A percentile compares a stretch with the other conserved stretches of the same genome.
These are phyloP conservation scores for Xenus cinereus DNA, from an alignment of 2,113 vertebrate genomes.

Conservation along the genomic window DNA sequence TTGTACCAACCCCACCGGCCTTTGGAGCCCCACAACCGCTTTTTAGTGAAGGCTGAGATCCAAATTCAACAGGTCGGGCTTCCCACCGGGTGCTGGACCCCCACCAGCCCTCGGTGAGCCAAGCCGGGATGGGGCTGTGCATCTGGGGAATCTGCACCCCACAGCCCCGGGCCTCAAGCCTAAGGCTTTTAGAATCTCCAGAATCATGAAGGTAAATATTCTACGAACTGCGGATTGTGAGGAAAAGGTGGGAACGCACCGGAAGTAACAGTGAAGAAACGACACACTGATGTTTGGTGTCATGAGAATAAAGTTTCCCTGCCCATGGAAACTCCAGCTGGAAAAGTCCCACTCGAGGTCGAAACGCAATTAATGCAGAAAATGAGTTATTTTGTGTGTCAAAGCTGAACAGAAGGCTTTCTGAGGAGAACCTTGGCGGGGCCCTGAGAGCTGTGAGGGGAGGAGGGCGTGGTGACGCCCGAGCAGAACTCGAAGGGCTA, in stretches of 20 bases:
- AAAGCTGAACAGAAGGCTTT: fast-evolving
- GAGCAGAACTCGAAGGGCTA: background rate
- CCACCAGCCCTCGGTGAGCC: fast-evolving
- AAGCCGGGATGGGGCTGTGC: fast-evolving
- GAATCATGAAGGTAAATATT: fast-evolving
- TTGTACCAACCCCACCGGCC: fast-evolving
- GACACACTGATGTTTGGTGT: fast-evolving
- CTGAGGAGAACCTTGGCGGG: fast-evolving
- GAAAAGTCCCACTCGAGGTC: fast-evolving
- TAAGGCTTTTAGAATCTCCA: fast-evolving
- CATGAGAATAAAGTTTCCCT: fast-evolving
- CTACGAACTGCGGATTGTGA: fast-evolving
- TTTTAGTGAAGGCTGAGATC: fast-evolving
- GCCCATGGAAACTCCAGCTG: fast-evolving
- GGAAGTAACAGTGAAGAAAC: fast-evolving
- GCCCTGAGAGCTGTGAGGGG: background rate
- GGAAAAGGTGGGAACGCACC: fast-evolving
- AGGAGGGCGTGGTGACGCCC: too few relatives aligned
- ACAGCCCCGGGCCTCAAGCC: fast-evolving
- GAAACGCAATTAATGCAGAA: fast-evolving
- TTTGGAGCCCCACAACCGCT: fast-evolving
- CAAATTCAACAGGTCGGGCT: fast-evolving
- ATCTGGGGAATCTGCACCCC: fast-evolving
- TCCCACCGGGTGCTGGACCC: fast-evolving
- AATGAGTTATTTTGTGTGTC: fast-evolving